Evolutionary conservation across 2,888 invertebrate species (phyloP).

Genomic region (Xylota sylvarum): DNA sequence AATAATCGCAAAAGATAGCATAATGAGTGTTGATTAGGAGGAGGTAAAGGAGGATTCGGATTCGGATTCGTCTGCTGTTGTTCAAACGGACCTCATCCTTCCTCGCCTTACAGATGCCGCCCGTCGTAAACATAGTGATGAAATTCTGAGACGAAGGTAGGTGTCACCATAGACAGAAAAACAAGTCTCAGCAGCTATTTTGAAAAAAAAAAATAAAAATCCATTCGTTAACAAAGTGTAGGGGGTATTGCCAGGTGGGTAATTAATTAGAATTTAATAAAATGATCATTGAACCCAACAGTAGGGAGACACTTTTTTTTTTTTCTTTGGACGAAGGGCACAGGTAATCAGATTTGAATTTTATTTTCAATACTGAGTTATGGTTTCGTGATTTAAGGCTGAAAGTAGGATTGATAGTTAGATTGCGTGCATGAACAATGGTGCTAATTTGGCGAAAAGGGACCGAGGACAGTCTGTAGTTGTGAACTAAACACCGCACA

Average conservation of each 20-base stretch:
- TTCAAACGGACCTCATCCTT: neutral
- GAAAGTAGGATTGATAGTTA: conserved; percentile 44
- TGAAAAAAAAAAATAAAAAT: too few species aligned
- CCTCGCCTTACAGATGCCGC: conserved; percentile 5
- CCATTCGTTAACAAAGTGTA: too few species aligned
- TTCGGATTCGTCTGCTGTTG: neutral
- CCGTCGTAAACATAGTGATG: neutral
- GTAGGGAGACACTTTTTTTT: too few species aligned
- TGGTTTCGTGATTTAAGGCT: conserved; percentile 27
- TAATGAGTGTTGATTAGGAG: conserved; percentile 58
- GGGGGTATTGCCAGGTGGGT: conserved; percentile 40
- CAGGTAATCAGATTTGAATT: conserved; percentile 32
- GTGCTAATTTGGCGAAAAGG: conserved; percentile 50
- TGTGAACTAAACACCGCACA: conserved; percentile 12
- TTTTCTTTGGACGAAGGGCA: neutral
- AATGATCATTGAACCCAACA: conserved; percentile 11
- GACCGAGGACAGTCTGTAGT: conserved; percentile 19
- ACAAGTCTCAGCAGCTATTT: neutral
- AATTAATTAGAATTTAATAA: conserved; percentile 38
- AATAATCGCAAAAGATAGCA: conserved; percentile 33
- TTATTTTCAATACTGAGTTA: conserved; percentile 20
- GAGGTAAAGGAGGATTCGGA: conserved; percentile 1
- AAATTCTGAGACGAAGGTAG: neutral
- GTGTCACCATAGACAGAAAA: neutral
- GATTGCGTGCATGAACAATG: conserved; percentile 44